Evolutionary conservation across 2,888 invertebrate species (phyloP).

Genomic region (Lathronympha strigana): DNA sequence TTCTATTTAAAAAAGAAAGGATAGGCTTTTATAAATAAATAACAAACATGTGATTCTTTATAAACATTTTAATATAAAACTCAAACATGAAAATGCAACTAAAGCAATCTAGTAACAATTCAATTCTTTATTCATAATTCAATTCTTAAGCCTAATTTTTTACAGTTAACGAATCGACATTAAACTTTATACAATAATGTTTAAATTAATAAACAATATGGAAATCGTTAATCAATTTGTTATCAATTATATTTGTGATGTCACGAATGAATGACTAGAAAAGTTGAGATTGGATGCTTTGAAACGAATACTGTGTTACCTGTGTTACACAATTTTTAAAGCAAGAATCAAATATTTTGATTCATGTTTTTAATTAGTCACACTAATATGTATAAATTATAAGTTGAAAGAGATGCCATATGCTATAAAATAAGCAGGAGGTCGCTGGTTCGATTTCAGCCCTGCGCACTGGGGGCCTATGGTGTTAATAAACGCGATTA

Average conservation of each 20-base stretch:
- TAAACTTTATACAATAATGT: conserved; percentile 37
- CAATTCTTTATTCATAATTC: conserved; percentile 34
- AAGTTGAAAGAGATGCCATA: too few species aligned
- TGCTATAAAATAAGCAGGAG: too few species aligned
- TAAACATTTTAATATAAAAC: conserved; percentile 42
- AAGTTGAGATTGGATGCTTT: too few species aligned
- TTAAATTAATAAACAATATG: conserved; percentile 27
- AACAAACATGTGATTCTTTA: conserved; percentile 9
- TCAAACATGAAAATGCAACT: conserved; percentile 42
- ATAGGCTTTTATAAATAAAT: background rate
- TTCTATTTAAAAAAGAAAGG: too few species aligned
- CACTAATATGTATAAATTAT: too few species aligned
- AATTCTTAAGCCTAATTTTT: conserved; percentile 33
- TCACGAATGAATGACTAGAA: background rate
- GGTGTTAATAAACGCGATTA: too few species aligned
- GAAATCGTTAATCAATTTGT: conserved; percentile 17
- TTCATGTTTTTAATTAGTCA: too few species aligned
- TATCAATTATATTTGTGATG: background rate
- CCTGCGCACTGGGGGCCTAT: too few species aligned
- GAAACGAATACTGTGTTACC: too few species aligned
- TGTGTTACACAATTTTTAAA: too few species aligned
- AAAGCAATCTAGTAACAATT: conserved; percentile 41
- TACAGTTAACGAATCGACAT: conserved; percentile 27
- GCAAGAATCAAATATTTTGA: too few species aligned
- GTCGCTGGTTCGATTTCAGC: too few species aligned